Evolutionary conservation across 2,888 invertebrate genomes (phyloP), one percentile per base, ranked within the genome.

Genomic region (Theodoxus fluviatilis): DNA sequence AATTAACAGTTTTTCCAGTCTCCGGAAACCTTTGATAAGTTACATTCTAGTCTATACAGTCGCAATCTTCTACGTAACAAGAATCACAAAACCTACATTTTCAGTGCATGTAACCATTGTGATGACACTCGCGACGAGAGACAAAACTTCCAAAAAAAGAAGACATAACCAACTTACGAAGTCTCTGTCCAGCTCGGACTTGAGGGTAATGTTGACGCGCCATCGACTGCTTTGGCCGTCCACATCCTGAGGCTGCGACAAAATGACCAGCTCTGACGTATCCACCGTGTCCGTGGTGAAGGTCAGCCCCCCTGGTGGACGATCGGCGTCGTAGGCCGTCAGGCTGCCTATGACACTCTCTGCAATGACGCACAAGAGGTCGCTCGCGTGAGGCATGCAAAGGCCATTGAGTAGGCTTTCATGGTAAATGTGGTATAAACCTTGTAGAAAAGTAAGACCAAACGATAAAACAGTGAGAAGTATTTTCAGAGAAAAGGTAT

Each of bases 151-250:
- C 61, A 61, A 2, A 49, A n/a, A 33, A 6, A 28, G 18, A 37
- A 12, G 15, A 47, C 15, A 12, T 47, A 37, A 18, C 22, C 22
- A 38, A 72, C 79, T 75, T 69, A 80, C 80, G 67, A 71, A 77
- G 69, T 83, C 83, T 67, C 83, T 77, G 70, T 83, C 82, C 6
- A 83, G 74, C 12, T 66, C 37, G 43, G 71, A 52, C 9, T 73
- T 80, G 7, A 83, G 76, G n/a, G 79, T 74, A 38, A 83, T 78
- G 72, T 81, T 77, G 15, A 81, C 81, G 28, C 70, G 70, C 68
- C 80, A 65, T 3, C 79, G 77, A 25, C 67, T 73, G 1, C 55
- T 49, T 47, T 75, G 74, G 28, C 65, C 59, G 3, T 77, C 76
- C 6, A 64, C 55, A 31, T 64, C 28, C n/a, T 75, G 65, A 0